Percentiles rank a stretch among this genome's conserved stretches.
phyloP scores from a whole-genome alignment of 2,797 vertebrate genomes.

The Rhincodon typus region DNA sequence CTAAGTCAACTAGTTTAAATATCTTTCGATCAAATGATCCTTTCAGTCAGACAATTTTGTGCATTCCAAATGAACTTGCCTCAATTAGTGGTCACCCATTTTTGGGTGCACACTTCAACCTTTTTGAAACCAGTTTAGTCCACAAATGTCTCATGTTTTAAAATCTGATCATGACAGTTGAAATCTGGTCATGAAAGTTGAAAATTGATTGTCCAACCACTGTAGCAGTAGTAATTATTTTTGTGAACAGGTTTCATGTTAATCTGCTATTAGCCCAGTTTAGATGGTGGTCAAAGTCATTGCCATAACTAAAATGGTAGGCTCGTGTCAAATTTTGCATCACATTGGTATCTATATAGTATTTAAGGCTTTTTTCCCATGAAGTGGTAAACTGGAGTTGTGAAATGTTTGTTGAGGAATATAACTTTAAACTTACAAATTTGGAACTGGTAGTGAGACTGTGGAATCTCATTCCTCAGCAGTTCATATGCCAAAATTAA shows the following conservation, averaged over 20 bases:
- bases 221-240: neutral
- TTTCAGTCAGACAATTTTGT: too few species aligned
- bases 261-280: neutral
- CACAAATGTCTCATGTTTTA: too few species aligned
- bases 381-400: neutral
- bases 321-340: neutral
- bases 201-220: too few species aligned
- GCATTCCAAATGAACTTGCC: too few species aligned
- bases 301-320: neutral
- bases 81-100: too few species aligned
- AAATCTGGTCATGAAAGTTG: too few species aligned
- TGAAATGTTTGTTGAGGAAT: neutral
- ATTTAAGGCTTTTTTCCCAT: neutral
- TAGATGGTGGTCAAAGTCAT: neutral
- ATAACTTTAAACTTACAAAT: neutral
- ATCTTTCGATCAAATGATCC: too few species aligned
- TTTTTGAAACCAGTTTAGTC: too few species aligned
- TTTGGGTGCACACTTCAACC: too few species aligned
- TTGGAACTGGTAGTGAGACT: neutral
- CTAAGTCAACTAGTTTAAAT: too few species aligned
- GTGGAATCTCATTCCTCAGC: neutral
- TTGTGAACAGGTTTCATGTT: neutral
- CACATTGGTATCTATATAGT: neutral
- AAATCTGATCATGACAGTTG: too few species aligned
- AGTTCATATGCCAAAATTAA: neutral